Base-by-base conservation (phyloP, 2,797 vertebrate genomes). In the Thalassophryne amazonica region DNA sequence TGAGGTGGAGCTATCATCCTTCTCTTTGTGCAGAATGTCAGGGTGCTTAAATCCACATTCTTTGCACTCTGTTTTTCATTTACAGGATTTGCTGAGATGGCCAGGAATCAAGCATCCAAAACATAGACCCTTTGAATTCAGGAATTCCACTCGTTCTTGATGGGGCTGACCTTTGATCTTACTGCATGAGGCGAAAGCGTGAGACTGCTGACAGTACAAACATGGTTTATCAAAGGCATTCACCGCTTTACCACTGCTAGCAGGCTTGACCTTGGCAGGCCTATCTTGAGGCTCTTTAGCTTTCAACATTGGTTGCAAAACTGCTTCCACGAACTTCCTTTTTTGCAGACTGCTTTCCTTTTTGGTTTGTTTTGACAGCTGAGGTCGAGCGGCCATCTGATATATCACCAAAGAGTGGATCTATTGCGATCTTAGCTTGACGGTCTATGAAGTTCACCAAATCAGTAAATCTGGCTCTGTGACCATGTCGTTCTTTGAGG, bases 31-130 rank as follows among this genome's bases (percentile, higher is more conserved):
- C n/a, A n/a, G n/a, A n/a, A n/a, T n/a, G n/a, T n/a, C n/a, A n/a
- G n/a, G n/a, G n/a, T n/a, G n/a, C n/a, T n/a, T n/a, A n/a, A n/a
- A n/a, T n/a, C n/a, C n/a, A n/a, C n/a, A n/a, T n/a, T n/a, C n/a
- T n/a, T n/a, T n/a, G n/a, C n/a, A n/a, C n/a, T n/a, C n/a, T n/a
- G n/a, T n/a, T n/a, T n/a, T n/a, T n/a, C n/a, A n/a, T 19, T 49
- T 49, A 14, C 32, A 49, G 11, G 8, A 19, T 8, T 37, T 49
- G 32, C 46, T 49, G 16, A 36, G 16, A 22, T 51, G 47, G 2
- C 47, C 32, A 1, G 1, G n/a, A 3, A 5, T 17, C 39, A 51
- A 15, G 19, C 48, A 39, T 4, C 35, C 25, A 14, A 52, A 40
- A 25, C 35, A 52, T 4, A 52, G 9, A 0, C 48, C 48, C 13